Base-by-base conservation (phyloP, 2,113 vertebrate species). In the Neotoma lepida region DNA sequence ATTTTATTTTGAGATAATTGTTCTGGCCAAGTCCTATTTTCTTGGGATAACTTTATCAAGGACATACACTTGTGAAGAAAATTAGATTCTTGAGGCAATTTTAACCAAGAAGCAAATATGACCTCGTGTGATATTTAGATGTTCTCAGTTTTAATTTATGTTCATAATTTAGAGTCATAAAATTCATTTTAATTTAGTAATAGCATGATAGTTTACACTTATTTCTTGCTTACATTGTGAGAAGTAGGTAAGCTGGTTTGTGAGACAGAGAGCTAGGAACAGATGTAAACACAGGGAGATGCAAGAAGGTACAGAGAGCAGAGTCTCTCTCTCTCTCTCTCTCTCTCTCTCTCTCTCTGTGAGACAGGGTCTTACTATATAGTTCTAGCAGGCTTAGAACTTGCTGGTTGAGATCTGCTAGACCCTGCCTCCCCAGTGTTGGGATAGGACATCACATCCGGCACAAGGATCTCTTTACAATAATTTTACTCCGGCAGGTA, bases 51-150 rank as follows among this genome's bases (percentile, higher is more conserved):
- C 93, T 89, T 94, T 90, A 88, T 15, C 51, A 86, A 86, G 84
- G 63, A 80, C 54, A 41, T 10, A 81, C 33, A 90, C 64, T 88
- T 90, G n/a, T 88, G 56, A 71, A 88, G 58, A 90, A 96, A 91
- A 80, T 88, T 77, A 73, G 18, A 77, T 87, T 91, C 22, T 93
- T 91, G 58, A 78, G 76, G 80, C 85, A 64, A 51, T 87, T 89
- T 95, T 95, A 91, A 85, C 70, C 51, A 30, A 80, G 49, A 88
- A 88, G 87, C 74, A 90, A 93, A 80, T 90, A 86, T 95, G 89
- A 95, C 82, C 82, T 39, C 88, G 41, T 87, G 41, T 80, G 73
- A 74, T 88, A 63, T 78, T 84, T 89, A 73, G 49, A 56, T 77
- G 39, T 93, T 90, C 68, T 93, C 54, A 41, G 61, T 73, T 49